Base-by-base conservation (phyloP, 2,888 invertebrate genomes). In the Ophion obscuratus region DNA sequence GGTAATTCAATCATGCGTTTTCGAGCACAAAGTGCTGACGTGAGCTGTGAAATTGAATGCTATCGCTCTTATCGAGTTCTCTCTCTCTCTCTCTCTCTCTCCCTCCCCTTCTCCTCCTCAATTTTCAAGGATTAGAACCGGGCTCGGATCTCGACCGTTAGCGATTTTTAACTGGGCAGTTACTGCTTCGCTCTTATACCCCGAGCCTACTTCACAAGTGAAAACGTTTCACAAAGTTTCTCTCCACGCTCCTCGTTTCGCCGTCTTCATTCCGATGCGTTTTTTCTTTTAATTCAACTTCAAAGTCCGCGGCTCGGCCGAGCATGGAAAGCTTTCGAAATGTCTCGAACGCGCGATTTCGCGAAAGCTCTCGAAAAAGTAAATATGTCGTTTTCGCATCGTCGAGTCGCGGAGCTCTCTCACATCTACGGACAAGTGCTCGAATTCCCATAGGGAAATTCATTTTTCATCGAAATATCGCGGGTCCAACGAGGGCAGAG, bases 21-120 rank as follows among this genome's bases (percentile, higher is more conserved):
- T 24, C 27, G 53, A 47, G 70, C 27, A 44, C 44, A 67, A 81
- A 67, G 81, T 77, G 83, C 88, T 88, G 88, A 53, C 53, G 53
- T 14, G 53, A 89, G 84, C 81, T 84, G 90, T 88, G 91, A 90
- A 91, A 91, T 91, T 89, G 84, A 89, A 91, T 89, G 89, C 91
- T 87, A 89, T 87, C 88, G 81, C 85, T 87, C 77, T 83, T 84
- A 89, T 83, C 84, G 79, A 62, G 31, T 64, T 66, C 53, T 79
- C 47, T 61, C 61, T 24, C 14, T 61, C 31, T 40, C 40, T 40
- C 40, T 5, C 40, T 7, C 7, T 7, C 40, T 70, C 47, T 47
- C 61, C 14, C 14, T 40, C 31, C 7, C 20, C 17, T 11, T 61
- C 27, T 40, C 61, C 44, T 67, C 87, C 71, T 88, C 84, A 75